A percentile compares a stretch with the other conserved stretches of the same genome.
Evolutionary conservation across 2,888 invertebrate genomes (phyloP).

Genomic region (Andrena hattorfiana): DNA sequence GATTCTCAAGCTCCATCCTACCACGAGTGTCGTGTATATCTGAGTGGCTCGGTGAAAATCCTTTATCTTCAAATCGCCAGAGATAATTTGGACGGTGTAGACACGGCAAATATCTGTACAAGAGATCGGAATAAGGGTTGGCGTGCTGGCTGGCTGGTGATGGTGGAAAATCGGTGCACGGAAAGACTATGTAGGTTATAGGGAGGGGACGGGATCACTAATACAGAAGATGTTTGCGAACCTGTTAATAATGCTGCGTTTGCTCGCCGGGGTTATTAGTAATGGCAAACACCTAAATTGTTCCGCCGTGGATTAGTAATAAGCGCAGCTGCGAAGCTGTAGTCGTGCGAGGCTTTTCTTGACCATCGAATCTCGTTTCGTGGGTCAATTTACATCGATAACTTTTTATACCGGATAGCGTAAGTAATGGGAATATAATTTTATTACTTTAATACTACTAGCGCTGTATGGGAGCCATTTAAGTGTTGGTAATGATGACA

Average conservation of each 20-base stretch:
- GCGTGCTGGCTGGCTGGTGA: conserved; percentile 57
- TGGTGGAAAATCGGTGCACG: conserved; percentile 65
- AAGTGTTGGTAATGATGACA: not conserved
- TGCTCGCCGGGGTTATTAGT: conserved; percentile 82
- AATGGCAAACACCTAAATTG: conserved; percentile 84
- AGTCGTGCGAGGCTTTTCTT: conserved; percentile 46
- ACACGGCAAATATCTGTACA: conserved; percentile 84
- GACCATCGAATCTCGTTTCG: conserved; percentile 18
- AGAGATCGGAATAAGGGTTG: conserved; percentile 81
- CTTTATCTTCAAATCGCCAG: conserved; percentile 81
- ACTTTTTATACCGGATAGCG: not conserved
- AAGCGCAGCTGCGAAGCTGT: conserved; percentile 68
- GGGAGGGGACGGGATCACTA: conserved; percentile 79
- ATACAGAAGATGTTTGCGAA: conserved; percentile 82
- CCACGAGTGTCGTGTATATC: conserved; percentile 38
- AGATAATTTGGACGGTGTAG: conserved; percentile 82
- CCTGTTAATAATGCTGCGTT: conserved; percentile 84
- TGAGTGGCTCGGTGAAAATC: conserved; percentile 73
- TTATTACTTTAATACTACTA: not conserved
- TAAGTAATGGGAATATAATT: not conserved
- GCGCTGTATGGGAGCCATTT: not conserved
- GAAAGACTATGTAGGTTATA: conserved; percentile 80
- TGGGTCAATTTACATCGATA: not conserved
- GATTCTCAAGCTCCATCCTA: conserved; percentile 51
- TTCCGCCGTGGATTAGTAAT: conserved; percentile 77